Evolutionary conservation across 2,888 invertebrate species (phyloP), one percentile per base, ranked within the genome.

Genomic region (Ophonus ardosiacus): DNA sequence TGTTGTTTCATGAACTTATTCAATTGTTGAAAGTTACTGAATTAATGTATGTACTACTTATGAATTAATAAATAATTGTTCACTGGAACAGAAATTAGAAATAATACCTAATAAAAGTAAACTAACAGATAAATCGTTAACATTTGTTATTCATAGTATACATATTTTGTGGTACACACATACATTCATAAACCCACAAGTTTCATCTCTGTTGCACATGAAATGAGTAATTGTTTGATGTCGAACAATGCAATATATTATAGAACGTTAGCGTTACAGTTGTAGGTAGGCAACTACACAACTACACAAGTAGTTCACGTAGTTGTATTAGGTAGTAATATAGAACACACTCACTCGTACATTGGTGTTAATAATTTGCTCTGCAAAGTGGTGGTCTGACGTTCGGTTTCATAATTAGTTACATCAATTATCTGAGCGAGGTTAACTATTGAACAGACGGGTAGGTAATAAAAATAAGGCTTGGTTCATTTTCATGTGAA

Each of bases 181-280:
- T 2, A 51, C 13, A 51, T 51, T 51, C 43, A 51, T 51, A 51
- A 51, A 51, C 43, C 43, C 43, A 10, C 43, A 51, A 13, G 13
- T 13, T 51, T 13, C 43, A 51, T 51, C 43, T 51, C 43, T 51
- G 13, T 51, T 51, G 6, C 76, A 76, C 21, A 78, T 7, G 31
- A 57, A 78, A 78, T 78, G 78, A 78, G 21, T 78, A 78, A 78
- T 78, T 78, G 78, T 57, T 56, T 56, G 56, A 21, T 17, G 15
- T 57, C n/a, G 78, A 78, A 78, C 78, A 78, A 57, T 78, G 78
- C 15, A 18, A 78, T 78, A 78, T 57, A 78, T 78, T 57, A 78
- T 17, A 57, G 57, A 3, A 59, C 59, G 59, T 17, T 17, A 59
- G 43, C 43, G 43, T 10, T 51, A 8, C 13, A 8, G 10, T 8